phyloP scores from a whole-genome alignment of 1,140 invertebrate species.

The Portunus trituberculatus region DNA sequence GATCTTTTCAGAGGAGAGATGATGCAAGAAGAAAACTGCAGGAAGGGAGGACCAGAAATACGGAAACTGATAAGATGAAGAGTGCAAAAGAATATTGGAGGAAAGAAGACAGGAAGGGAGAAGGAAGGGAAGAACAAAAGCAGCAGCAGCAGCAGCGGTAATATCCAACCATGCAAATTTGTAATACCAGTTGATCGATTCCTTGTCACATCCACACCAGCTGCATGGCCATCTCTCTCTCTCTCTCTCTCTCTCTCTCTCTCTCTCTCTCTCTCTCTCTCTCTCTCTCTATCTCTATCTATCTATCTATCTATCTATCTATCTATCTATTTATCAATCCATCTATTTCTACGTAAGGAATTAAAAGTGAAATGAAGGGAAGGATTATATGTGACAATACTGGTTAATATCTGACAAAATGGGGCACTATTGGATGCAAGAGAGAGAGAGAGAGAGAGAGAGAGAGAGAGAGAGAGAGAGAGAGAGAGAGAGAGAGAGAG shows the following conservation, averaged over 20 bases:
- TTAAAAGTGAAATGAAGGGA: background rate
- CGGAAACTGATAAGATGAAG: background rate
- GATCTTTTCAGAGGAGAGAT: too few relatives aligned
- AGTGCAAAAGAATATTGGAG: background rate
- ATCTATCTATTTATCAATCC: background rate
- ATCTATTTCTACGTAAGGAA: background rate
- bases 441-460: constrained; percentile 8
- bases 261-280: constrained; percentile 23
- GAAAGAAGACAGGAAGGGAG: background rate
- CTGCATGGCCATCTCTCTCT: background rate
- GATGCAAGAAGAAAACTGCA: too few relatives aligned
- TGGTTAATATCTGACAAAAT: too few relatives aligned
- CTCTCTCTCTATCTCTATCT: too few relatives aligned
- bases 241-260: constrained; percentile 40
- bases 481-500: constrained; percentile 20
- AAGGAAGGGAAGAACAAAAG: background rate
- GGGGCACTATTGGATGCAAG: too few relatives aligned
- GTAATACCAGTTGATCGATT: background rate
- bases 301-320: background rate
- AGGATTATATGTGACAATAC: too few relatives aligned
- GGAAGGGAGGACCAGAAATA: too few relatives aligned
- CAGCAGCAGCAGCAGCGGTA: too few relatives aligned
- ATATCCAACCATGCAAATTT: background rate
- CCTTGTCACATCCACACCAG: background rate
- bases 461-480: constrained; percentile 20